Base-by-base conservation (phyloP, 2,797 vertebrate genomes). In the Percopsis omiscomaycus region DNA sequence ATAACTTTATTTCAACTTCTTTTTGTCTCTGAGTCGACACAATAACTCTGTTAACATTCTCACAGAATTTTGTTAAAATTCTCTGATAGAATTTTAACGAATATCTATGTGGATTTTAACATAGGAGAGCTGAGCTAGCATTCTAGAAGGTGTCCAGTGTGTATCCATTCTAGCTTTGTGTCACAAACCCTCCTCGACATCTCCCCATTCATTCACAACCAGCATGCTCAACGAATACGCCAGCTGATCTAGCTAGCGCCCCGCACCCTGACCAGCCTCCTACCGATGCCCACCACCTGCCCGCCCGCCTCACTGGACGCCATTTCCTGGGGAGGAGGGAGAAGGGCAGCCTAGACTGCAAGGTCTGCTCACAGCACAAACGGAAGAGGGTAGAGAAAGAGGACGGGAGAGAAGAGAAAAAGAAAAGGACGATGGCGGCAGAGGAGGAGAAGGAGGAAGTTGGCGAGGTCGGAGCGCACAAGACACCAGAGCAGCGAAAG, bases 271-370 rank as follows among this genome's bases (percentile, higher is more conserved):
- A 59, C 66, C 76, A 5, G 48, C 69, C 78, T 0, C 15, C 80
- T 16, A 42, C 60, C 2, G 79, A 60, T 11, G 11, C 13, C 32
- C 58, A 59, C 0, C 69, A 75, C 11, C 37, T 87, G 53, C 89
- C 87, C 0, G 65, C 79, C 0, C 87, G 89, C 44, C 78, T 91
- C 2, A 81, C 62, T 0, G 89, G 86, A 11, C 86, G 87, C 51
- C 89, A 91, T 70, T 91, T 91, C 81, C 74, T 86, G 68, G 85
- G 53, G 53, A 66, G 55, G 69, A 81, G 68, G 61, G 85, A 84
- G 3, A 66, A 32, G 0, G 64, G 55, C 64, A 28, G 68, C 44
- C 71, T 70, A 0, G 79, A 80, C 81, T 91, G 89, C 68, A 86
- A 77, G 54, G 86, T 91, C 28, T 91, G 89, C 80, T 82, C 80